phyloP scores from a whole-genome alignment of 1,140 invertebrate species.

The Sipha flava region DNA sequence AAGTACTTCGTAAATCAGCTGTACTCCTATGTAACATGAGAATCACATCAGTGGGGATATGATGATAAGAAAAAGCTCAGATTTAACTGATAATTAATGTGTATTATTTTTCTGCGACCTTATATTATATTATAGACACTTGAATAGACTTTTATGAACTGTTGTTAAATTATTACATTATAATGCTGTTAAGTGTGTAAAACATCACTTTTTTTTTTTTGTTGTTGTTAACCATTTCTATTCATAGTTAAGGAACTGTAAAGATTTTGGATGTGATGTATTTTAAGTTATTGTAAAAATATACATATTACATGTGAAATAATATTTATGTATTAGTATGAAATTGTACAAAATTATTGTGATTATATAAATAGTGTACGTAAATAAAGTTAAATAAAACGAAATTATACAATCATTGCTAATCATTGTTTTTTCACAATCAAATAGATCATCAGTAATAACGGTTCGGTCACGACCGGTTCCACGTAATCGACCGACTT shows the following conservation, averaged over 20 bases:
- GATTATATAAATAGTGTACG: background rate
- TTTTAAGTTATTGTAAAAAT: constrained; percentile 15
- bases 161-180: constrained; percentile 15
- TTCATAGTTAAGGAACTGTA: background rate
- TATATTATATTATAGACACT: too few relatives aligned
- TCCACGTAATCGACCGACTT: too few relatives aligned
- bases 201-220: background rate
- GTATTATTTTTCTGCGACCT: background rate
- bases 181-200: constrained; percentile 1
- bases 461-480: too few relatives aligned
- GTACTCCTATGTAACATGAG: background rate
- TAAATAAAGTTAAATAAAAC: background rate
- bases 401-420: constrained; percentile 10
- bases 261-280: constrained; percentile 12
- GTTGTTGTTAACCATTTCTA: background rate
- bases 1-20: too few relatives aligned
- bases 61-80: background rate
- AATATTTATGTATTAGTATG: background rate
- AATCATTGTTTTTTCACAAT: background rate
- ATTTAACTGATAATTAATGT: background rate
- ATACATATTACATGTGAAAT: background rate
- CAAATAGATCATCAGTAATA: too few relatives aligned
- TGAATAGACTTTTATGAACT: constrained; percentile 18
- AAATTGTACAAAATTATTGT: background rate
- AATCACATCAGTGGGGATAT: background rate